These are phyloP conservation scores for Eupithecia tripunctaria DNA, from an alignment of 2,888 invertebrate genomes.

Conservation along the genomic window DNA sequence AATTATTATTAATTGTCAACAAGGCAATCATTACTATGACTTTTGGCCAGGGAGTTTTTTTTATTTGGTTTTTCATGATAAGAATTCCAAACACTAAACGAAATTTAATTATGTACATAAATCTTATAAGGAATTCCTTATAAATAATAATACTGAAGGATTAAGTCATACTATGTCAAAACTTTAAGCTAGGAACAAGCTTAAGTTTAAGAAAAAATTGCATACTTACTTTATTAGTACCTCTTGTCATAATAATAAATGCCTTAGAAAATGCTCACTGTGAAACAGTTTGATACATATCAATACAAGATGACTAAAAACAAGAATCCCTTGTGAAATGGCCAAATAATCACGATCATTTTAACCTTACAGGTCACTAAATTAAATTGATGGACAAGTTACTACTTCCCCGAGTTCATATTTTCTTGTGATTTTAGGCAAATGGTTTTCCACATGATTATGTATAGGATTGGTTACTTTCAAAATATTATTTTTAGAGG, in stretches of 20 bases:
- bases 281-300: background rate
- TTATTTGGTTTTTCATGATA: background rate
- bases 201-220: background rate
- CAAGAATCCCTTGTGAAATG: background rate
- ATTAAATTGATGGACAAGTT: conserved; percentile 69
- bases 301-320: conserved; percentile 3
- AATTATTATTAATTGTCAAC: conserved; percentile 23
- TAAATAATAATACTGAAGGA: conserved; percentile 4
- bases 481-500: conserved; percentile 77
- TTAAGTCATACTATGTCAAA: background rate
- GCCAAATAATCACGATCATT: conserved; percentile 1
- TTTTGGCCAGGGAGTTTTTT: background rate
- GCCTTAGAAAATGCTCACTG: conserved; percentile 8
- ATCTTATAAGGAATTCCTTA: background rate
- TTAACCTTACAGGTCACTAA: conserved; percentile 11
- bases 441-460: conserved; percentile 74
- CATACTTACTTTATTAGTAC: background rate
- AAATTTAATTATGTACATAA: background rate
- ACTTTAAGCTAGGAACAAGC: background rate
- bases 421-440: conserved; percentile 73
- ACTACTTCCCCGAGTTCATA: conserved; percentile 79
- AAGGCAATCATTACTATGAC: conserved; percentile 27
- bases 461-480: conserved; percentile 78
- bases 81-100: background rate
- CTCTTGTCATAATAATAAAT: conserved; percentile 11